These are phyloP conservation scores for Sigmodon hispidus DNA, from an alignment of 2,113 vertebrate species.

Conservation along the genomic window DNA sequence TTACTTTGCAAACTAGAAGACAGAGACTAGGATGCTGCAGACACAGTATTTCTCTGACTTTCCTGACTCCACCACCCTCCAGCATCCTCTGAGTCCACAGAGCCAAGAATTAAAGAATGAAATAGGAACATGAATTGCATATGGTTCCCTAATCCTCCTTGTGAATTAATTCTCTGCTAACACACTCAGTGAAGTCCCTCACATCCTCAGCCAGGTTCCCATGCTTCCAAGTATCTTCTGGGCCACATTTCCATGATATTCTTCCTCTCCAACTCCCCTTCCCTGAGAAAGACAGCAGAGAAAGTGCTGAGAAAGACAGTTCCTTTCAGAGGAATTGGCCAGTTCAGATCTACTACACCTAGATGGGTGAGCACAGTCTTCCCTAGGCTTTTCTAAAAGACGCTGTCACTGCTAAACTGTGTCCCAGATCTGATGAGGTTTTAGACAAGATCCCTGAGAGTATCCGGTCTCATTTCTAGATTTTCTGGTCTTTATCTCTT, in stretches of 20 bases:
- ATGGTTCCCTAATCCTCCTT: neutral
- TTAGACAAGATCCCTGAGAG: constrained; percentile 27
- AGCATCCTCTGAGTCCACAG: neutral
- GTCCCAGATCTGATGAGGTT: neutral
- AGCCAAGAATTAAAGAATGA: neutral
- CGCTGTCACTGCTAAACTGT: neutral
- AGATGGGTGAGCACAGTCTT: neutral
- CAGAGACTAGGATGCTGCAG: neutral
- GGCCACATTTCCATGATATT: neutral
- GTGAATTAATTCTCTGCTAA: neutral
- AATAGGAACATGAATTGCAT: neutral
- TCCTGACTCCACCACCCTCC: neutral
- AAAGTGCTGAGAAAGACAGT: neutral
- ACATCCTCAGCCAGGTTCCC: neutral
- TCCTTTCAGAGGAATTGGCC: neutral
- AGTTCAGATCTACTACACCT: neutral
- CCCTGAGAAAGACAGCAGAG: neutral
- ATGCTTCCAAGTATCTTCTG: neutral
- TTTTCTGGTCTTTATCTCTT: constrained; percentile 3
- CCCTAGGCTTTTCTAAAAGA: neutral
- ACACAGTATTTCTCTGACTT: neutral
- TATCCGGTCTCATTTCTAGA: neutral
- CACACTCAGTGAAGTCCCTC: neutral
- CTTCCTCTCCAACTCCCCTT: neutral
- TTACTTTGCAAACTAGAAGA: neutral